These are phyloP conservation scores for Bujurquina vittata DNA, from an alignment of 2,113 vertebrate genomes.

Conservation along the genomic window DNA sequence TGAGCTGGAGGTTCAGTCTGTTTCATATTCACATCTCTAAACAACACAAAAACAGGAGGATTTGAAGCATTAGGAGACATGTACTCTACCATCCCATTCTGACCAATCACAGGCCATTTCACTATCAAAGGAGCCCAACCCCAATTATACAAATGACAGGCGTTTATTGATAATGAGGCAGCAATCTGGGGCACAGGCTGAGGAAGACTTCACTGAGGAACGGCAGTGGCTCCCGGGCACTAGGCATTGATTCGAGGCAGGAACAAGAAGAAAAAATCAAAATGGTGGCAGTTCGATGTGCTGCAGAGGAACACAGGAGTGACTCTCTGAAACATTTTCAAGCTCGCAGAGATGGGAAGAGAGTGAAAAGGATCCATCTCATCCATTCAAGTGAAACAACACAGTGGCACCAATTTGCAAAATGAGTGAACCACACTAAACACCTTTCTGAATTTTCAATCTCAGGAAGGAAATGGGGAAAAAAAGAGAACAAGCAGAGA, in stretches of 20 bases:
- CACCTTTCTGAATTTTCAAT: background rate
- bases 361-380: background rate
- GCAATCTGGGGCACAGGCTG: background rate
- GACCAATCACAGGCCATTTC: background rate
- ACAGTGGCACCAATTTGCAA: background rate
- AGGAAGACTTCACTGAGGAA: too few species aligned
- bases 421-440: background rate
- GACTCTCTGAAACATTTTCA: background rate
- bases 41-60: background rate
- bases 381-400: background rate
- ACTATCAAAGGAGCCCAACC: rapidly evolving
- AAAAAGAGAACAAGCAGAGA: background rate
- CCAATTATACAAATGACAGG: background rate
- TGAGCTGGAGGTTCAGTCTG: too few species aligned
- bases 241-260: background rate
- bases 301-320: rapidly evolving
- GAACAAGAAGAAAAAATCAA: background rate
- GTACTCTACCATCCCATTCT: background rate
- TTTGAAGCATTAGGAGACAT: background rate
- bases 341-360: background rate
- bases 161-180: background rate
- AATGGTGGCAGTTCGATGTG: background rate
- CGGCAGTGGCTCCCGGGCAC: background rate
- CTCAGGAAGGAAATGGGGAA: background rate
- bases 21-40: background rate